Percentiles rank a stretch among this genome's conserved stretches.
These are phyloP conservation scores for Bothrops alternatus DNA, from an alignment of 2,797 vertebrate species.

Conservation along the genomic window DNA sequence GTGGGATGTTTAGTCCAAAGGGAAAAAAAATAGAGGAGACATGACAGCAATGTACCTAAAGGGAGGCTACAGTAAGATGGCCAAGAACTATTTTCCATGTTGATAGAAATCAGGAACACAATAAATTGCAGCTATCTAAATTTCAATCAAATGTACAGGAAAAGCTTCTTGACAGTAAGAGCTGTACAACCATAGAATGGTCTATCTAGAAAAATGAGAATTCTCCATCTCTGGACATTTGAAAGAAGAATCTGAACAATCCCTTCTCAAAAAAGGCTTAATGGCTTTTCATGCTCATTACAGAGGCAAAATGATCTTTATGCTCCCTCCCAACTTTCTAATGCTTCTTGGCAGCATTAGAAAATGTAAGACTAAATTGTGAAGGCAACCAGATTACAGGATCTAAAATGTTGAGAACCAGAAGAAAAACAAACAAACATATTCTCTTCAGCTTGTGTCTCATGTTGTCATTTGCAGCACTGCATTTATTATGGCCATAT, in stretches of 20 bases:
- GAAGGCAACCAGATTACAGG: not conserved
- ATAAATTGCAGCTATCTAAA: not conserved
- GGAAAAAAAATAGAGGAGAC: not conserved
- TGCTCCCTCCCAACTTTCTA: not conserved
- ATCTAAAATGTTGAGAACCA: not conserved
- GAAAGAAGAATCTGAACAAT: not conserved
- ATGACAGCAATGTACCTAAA: not conserved
- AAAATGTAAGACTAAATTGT: not conserved
- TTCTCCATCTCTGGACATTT: not conserved
- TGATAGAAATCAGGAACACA: not conserved
- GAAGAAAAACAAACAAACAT: not conserved
- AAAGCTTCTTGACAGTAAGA: not conserved
- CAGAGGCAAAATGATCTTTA: not conserved
- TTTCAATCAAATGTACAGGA: not conserved
- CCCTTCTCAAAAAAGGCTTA: not conserved
- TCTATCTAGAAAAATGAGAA: not conserved
- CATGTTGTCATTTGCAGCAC: not conserved
- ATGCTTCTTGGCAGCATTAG: not conserved
- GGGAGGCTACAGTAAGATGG: not conserved
- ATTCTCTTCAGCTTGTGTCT: not conserved
- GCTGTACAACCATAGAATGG: not conserved
- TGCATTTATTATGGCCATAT: not conserved
- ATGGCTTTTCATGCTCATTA: not conserved
- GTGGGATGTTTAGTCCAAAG: not conserved
- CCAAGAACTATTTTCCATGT: not conserved